These are phyloP conservation scores for Celastrina argiolus DNA, from an alignment of 2,888 invertebrate genomes.

Conservation along the genomic window DNA sequence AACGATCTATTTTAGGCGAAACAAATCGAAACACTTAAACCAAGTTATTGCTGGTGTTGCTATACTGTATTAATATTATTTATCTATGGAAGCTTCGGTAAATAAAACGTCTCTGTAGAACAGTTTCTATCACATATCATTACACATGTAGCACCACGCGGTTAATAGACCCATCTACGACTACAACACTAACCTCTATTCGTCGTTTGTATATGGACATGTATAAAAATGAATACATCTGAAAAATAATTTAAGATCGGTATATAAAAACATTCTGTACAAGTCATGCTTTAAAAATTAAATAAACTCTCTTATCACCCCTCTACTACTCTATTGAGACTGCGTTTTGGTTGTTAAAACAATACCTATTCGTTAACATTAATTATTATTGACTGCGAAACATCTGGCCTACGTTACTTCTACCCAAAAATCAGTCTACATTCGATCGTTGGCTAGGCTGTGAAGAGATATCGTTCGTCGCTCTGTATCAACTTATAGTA, in stretches of 20 bases:
- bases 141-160: constrained; percentile 77
- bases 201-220: constrained; percentile 72
- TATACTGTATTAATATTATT: constrained; percentile 61
- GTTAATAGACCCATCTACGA: constrained; percentile 75
- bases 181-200: constrained; percentile 72
- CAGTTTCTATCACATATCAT: constrained; percentile 76
- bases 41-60: constrained; percentile 63
- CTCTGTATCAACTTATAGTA: constrained; percentile 61
- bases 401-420: constrained; percentile 67
- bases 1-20: constrained; percentile 47
- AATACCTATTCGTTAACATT: constrained; percentile 60
- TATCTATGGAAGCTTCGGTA: constrained; percentile 73
- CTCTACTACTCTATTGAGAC: constrained; percentile 68
- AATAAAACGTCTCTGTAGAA: constrained; percentile 77
- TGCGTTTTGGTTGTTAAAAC: constrained; percentile 70
- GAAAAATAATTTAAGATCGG: constrained; percentile 74
- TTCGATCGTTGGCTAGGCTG: constrained; percentile 61
- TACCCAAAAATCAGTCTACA: constrained; percentile 75
- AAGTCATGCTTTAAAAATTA: constrained; percentile 71
- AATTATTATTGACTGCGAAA: constrained; percentile 67
- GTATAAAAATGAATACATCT: constrained; percentile 77
- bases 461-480: constrained; percentile 48
- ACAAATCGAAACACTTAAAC: constrained; percentile 58
- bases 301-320: constrained; percentile 75
- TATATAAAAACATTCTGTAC: constrained; percentile 75